These are phyloP conservation scores for Drosophila kanapiae DNA, from an alignment of 1,140 invertebrate genomes.

Conservation along the genomic window DNA sequence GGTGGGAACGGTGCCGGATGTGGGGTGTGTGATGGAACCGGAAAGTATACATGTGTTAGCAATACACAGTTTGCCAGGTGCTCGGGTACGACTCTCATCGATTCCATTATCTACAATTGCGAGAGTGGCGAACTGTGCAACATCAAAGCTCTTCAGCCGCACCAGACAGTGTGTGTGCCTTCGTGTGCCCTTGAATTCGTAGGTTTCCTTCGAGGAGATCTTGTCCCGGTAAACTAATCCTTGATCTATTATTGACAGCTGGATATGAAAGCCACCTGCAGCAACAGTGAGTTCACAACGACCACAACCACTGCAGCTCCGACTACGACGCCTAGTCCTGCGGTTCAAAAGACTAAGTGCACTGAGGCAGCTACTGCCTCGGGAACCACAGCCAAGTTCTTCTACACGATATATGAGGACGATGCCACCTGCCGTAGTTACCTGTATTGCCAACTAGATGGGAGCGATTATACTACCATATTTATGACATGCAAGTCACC, in stretches of 20 bases:
- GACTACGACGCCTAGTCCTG: not conserved
- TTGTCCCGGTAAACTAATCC: not conserved
- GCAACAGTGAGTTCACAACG: not conserved
- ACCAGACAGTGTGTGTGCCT: slow-evolving; percentile 12
- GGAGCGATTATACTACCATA: not conserved
- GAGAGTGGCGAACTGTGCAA: slow-evolving; percentile 7
- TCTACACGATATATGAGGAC: not conserved
- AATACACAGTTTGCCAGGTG: slow-evolving; percentile 16
- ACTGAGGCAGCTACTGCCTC: not conserved
- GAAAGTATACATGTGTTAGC: slow-evolving; percentile 26
- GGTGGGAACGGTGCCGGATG: not conserved
- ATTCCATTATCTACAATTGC: slow-evolving; percentile 1
- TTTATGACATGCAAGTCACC: not conserved
- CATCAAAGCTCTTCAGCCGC: not conserved
- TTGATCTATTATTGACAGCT: not conserved
- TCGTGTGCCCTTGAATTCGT: not conserved
- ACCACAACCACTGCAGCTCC: slow-evolving; percentile 8
- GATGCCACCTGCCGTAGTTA: slow-evolving; percentile 23
- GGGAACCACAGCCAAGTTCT: not conserved
- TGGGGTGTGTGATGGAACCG: not conserved
- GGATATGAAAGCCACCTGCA: slow-evolving; percentile 2
- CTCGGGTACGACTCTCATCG: not conserved
- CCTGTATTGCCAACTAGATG: slow-evolving; percentile 22
- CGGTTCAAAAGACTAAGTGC: not conserved
- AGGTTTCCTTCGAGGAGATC: not conserved